phyloP scores from a whole-genome alignment of 2,888 invertebrate genomes.

The Capitulum mitella region DNA sequence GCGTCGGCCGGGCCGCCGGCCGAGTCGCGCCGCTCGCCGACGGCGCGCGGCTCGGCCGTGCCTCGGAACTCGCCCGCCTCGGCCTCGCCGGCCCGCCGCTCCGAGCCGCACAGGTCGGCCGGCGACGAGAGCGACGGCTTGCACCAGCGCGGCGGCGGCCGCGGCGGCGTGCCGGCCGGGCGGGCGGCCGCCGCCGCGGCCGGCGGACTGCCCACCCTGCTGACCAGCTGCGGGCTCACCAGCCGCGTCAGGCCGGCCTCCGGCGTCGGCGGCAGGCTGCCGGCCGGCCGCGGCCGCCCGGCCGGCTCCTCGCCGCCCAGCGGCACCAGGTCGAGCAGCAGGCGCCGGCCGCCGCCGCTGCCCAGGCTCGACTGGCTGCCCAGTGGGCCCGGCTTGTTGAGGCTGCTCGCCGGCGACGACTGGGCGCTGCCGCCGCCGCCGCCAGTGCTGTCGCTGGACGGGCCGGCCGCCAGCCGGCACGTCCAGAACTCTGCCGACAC shows the following conservation, averaged over 20 bases:
- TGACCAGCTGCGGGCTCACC: neutral
- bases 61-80: no score
- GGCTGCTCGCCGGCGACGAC: neutral
- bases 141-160: slow-evolving; percentile 3
- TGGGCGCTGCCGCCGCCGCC: neutral
- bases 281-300: neutral
- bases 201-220: neutral
- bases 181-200: neutral
- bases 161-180: neutral
- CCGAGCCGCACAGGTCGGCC: neutral
- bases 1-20: neutral
- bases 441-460: neutral
- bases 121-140: neutral
- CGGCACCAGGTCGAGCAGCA: neutral
- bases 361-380: neutral
- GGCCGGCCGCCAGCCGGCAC: neutral
- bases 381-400: neutral
- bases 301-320: neutral
- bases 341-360: no score
- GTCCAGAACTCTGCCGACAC: slow-evolving; percentile 18
- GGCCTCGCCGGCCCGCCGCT: no score
- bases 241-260: neutral
- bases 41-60: no score
- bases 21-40: neutral
- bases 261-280: neutral